Percentiles rank a stretch among this genome's conserved stretches.
These are phyloP conservation scores for Ormyrus pomaceus DNA, from an alignment of 2,888 invertebrate species.

Conservation along the genomic window DNA sequence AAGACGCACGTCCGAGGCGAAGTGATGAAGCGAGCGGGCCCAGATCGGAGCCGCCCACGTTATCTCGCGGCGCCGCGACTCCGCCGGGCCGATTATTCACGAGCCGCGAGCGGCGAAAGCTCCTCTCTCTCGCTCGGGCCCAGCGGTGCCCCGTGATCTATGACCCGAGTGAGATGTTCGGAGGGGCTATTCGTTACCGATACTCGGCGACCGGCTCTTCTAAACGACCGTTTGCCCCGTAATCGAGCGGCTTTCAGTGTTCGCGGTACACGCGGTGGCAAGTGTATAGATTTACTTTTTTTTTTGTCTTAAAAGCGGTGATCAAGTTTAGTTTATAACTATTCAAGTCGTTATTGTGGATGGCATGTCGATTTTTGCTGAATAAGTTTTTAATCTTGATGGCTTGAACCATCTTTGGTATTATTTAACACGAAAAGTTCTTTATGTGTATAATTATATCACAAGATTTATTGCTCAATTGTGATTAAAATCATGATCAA, in stretches of 20 bases:
- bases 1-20: neutral
- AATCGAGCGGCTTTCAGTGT: conserved; percentile 63
- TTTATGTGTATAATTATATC: too few species aligned
- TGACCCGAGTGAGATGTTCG: conserved; percentile 74
- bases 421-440: too few species aligned
- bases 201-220: conserved; percentile 59
- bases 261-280: conserved; percentile 63
- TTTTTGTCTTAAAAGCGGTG: too few species aligned
- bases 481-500: too few species aligned
- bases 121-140: neutral
- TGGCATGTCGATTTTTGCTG: too few species aligned
- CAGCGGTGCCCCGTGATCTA: conserved; percentile 69
- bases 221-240: conserved; percentile 73
- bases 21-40: conserved; percentile 34
- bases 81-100: conserved; percentile 46
- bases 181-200: conserved; percentile 72
- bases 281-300: neutral
- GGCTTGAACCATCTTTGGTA: too few species aligned
- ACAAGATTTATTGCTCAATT: too few species aligned
- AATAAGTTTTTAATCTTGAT: too few species aligned
- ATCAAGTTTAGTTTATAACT: too few species aligned
- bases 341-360: too few species aligned
- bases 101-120: conserved; percentile 39
- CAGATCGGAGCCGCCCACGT: conserved; percentile 47
- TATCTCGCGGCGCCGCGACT: conserved; percentile 35